phyloP scores from a whole-genome alignment of 2,888 invertebrate genomes.

The Agonopterix subpropinquella region DNA sequence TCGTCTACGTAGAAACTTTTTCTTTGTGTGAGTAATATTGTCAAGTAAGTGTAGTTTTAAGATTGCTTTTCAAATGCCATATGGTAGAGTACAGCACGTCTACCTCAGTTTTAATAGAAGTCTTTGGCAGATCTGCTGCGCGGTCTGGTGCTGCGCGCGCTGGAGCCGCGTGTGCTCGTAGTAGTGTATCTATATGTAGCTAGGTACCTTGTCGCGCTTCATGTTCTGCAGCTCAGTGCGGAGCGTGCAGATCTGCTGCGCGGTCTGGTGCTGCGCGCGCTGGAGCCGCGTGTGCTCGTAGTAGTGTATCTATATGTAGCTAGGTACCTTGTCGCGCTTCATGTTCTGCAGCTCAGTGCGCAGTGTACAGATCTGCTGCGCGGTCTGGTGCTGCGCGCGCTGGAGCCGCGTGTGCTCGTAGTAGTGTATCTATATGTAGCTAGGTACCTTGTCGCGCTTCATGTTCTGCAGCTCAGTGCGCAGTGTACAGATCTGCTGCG shows the following conservation, averaged over 20 bases:
- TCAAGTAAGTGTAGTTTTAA: too few relatives aligned
- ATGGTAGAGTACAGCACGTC: too few relatives aligned
- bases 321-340: constrained; percentile 88
- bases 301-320: constrained; percentile 7
- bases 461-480: constrained; percentile 88
- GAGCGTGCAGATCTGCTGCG: constrained; percentile 89
- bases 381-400: constrained; percentile 91
- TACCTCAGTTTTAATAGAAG: too few relatives aligned
- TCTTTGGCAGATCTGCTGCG: constrained; percentile 89
- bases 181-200: constrained; percentile 8
- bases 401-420: constrained; percentile 91
- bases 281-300: constrained; percentile 91
- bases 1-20: too few relatives aligned
- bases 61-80: too few relatives aligned
- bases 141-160: constrained; percentile 91
- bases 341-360: constrained; percentile 88
- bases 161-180: constrained; percentile 91
- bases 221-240: constrained; percentile 88
- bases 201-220: constrained; percentile 89
- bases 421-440: constrained; percentile 7
- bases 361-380: constrained; percentile 89
- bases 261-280: constrained; percentile 91
- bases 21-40: too few relatives aligned
- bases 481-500: constrained; percentile 89
- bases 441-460: constrained; percentile 89